Percentiles rank a stretch among this genome's conserved stretches.
Conservation (phyloP, 37 sponge, comb jelly and placozoan genomes). For the Agelas oroides region DNA sequence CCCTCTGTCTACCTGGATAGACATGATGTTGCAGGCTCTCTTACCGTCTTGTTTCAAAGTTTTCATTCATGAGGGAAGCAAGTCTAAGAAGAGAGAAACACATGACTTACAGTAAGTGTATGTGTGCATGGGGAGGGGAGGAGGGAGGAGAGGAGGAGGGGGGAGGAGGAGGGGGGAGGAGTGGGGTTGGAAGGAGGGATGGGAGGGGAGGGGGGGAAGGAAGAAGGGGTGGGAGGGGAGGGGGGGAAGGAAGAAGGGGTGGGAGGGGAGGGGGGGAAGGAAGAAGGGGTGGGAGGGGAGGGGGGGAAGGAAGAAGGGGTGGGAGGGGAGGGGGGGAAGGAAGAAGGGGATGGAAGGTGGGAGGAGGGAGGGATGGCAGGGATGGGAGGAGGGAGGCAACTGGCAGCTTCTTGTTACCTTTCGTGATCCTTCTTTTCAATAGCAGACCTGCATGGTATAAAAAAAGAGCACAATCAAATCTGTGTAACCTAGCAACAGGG, state of each 20-base stretch:
- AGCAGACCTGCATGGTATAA: slow-evolving; percentile 68
- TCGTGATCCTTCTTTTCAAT: slow-evolving; percentile 58
- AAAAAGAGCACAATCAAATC: background rate
- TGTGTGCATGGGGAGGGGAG: too few relatives aligned
- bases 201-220: background rate
- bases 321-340: background rate
- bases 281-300: background rate
- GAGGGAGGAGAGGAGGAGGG: background rate
- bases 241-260: background rate
- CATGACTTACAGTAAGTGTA: too few relatives aligned
- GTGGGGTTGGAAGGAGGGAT: background rate
- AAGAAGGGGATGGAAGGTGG: background rate
- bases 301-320: background rate
- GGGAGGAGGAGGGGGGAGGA: background rate
- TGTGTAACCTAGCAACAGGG: too few relatives aligned
- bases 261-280: background rate
- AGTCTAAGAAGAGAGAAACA: slow-evolving; percentile 36
- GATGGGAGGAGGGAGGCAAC: too few relatives aligned
- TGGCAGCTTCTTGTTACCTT: slow-evolving; percentile 12
- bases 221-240: background rate
- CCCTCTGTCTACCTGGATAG: too few relatives aligned
- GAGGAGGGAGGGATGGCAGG: too few relatives aligned
- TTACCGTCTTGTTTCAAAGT: slow-evolving; percentile 78
- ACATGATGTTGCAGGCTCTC: too few relatives aligned
- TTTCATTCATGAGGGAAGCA: slow-evolving; percentile 74